phyloP scores from a whole-genome alignment of 1,140 invertebrate species.

The Drosophila pallidifrons region DNA sequence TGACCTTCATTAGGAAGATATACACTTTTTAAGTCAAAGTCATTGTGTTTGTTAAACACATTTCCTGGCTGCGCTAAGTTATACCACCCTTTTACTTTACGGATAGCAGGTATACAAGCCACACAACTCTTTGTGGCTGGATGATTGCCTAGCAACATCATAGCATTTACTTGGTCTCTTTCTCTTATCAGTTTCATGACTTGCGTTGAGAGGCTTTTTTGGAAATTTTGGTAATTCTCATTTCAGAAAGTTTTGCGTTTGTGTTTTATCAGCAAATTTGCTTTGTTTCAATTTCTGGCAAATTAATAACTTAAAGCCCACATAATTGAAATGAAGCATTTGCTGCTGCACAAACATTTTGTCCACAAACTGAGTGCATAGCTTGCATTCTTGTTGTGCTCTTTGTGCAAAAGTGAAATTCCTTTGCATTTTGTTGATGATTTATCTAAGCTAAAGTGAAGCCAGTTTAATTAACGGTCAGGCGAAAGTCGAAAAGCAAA shows the following conservation, averaged over 20 bases:
- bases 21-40: too few species aligned
- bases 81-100: not conserved
- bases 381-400: not conserved
- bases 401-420: not conserved
- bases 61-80: not conserved
- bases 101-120: not conserved
- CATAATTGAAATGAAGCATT: not conserved
- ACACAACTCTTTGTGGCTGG: slow-evolving; percentile 15
- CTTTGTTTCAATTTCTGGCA: not conserved
- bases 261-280: not conserved
- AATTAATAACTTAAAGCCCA: not conserved
- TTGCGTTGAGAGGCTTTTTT: not conserved
- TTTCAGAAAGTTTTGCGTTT: not conserved
- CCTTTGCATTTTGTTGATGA: slow-evolving; percentile 1
- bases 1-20: too few species aligned
- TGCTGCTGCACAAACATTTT: not conserved
- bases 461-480: not conserved
- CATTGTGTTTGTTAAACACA: too few species aligned
- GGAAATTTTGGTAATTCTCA: not conserved
- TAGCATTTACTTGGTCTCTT: not conserved
- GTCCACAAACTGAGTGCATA: not conserved
- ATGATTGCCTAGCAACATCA: not conserved
- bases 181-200: not conserved
- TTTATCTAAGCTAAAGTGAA: not conserved
- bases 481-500: slow-evolving; percentile 5